Conservation (phyloP, 2,888 invertebrate genomes). For the Cylindroiulus punctatus region DNA sequence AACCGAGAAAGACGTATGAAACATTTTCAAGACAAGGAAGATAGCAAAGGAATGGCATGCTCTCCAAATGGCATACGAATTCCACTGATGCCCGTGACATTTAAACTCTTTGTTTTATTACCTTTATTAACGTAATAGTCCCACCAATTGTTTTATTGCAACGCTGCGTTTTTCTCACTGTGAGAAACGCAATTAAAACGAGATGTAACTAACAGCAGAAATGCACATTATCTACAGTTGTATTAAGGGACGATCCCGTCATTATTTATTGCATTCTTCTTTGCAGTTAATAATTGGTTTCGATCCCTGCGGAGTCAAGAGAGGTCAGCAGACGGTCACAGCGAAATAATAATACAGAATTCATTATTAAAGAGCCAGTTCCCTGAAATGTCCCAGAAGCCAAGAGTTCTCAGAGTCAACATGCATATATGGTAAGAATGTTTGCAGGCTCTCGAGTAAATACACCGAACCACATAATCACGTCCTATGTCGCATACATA, state of each 20-base stretch:
- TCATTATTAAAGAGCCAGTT: conserved; percentile 20
- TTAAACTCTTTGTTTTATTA: not conserved
- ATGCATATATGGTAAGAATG: not conserved
- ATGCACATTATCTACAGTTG: not conserved
- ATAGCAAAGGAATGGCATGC: no score
- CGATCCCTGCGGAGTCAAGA: conserved; percentile 16
- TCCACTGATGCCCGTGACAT: no score
- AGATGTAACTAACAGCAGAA: not conserved
- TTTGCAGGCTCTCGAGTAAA: conserved; percentile 20
- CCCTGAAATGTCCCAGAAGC: not conserved
- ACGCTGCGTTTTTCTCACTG: not conserved
- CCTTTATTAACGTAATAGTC: not conserved
- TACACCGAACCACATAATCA: conserved; percentile 37
- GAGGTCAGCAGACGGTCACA: conserved; percentile 34
- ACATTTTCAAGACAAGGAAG: no score
- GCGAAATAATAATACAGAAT: conserved; percentile 23
- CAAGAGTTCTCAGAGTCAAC: not conserved
- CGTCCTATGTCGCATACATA: conserved; percentile 12
- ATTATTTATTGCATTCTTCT: not conserved
- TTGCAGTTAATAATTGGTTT: conserved; percentile 25
- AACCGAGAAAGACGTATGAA: no score
- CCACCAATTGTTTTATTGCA: conserved; percentile 15
- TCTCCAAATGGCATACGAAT: no score
- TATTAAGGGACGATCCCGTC: not conserved
- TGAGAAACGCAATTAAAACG: no score